These are phyloP conservation scores for Bothrops jararaca DNA, from an alignment of 2,113 vertebrate species.

Conservation along the genomic window DNA sequence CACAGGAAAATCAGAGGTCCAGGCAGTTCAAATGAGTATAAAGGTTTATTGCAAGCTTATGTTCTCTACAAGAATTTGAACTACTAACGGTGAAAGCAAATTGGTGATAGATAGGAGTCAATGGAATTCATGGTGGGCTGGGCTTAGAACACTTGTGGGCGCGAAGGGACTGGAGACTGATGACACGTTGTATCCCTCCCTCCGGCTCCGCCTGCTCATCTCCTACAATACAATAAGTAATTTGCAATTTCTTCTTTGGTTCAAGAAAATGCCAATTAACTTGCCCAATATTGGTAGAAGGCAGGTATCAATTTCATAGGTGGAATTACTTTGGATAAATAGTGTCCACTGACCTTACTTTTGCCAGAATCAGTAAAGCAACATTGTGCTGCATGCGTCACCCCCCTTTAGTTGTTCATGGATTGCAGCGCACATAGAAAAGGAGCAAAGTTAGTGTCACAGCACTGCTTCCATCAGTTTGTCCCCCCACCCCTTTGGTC, in stretches of 20 bases:
- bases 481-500: not conserved
- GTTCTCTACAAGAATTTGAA: not conserved
- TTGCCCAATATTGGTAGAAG: not conserved
- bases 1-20: not conserved
- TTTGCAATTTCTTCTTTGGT: not conserved
- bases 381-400: not conserved
- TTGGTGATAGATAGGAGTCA: not conserved
- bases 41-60: not conserved
- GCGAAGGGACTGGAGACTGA: not conserved
- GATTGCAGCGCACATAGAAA: not conserved
- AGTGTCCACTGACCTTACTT: too few species aligned
- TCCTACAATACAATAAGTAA: not conserved
- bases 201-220: not conserved
- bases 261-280: not conserved
- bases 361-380: not conserved
- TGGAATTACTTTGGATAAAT: not conserved
- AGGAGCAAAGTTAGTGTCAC: not conserved
- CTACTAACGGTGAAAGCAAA: not conserved
- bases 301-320: not conserved
- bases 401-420: not conserved
- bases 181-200: not conserved
- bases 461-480: not conserved
- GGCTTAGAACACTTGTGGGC: not conserved
- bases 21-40: not conserved
- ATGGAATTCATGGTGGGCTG: not conserved